A percentile compares a stretch with the other conserved stretches of the same genome.
These are phyloP conservation scores for Drosophila nigromelanica DNA, from an alignment of 1,140 invertebrate genomes.

Conservation along the genomic window DNA sequence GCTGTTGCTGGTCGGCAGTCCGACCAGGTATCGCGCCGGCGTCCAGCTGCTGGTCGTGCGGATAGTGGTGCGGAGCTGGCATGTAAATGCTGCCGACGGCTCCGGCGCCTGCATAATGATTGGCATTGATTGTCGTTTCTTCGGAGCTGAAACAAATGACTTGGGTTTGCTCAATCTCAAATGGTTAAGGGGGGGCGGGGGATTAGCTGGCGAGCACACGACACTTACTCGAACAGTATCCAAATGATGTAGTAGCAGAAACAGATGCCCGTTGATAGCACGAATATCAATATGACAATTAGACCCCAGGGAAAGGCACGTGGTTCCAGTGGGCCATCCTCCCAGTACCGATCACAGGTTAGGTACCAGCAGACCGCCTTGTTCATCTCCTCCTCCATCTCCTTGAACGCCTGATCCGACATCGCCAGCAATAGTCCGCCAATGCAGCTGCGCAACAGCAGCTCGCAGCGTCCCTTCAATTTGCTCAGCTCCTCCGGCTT, in stretches of 20 bases:
- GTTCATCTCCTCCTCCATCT: conserved; percentile 94
- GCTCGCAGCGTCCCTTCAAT: conserved; percentile 89
- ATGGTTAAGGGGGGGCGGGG: too few species aligned
- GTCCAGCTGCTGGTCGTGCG: conserved; percentile 64
- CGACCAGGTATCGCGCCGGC: conserved; percentile 68
- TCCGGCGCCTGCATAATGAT: conserved; percentile 59
- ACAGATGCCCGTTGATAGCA: conserved; percentile 91
- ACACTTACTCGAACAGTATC: conserved; percentile 94
- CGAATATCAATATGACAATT: conserved; percentile 89
- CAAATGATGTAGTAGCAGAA: conserved; percentile 95
- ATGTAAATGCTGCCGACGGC: conserved; percentile 68
- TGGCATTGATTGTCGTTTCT: conserved; percentile 83
- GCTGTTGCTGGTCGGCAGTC: conserved; percentile 50
- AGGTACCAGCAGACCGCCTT: conserved; percentile 95
- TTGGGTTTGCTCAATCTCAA: conserved; percentile 81
- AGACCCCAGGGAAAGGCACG: conserved; percentile 92
- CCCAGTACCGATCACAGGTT: conserved; percentile 96
- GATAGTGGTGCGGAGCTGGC: conserved; percentile 72
- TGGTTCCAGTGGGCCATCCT: conserved; percentile 90
- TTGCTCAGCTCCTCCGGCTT: conserved; percentile 91
- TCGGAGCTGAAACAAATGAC: conserved; percentile 83
- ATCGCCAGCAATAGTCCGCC: conserved; percentile 90
- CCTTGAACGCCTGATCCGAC: conserved; percentile 92
- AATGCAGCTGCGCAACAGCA: conserved; percentile 88
- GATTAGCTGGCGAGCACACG: neutral